These are phyloP conservation scores for Coptotermes formosanus DNA, from an alignment of 1,140 invertebrate species.

Conservation along the genomic window DNA sequence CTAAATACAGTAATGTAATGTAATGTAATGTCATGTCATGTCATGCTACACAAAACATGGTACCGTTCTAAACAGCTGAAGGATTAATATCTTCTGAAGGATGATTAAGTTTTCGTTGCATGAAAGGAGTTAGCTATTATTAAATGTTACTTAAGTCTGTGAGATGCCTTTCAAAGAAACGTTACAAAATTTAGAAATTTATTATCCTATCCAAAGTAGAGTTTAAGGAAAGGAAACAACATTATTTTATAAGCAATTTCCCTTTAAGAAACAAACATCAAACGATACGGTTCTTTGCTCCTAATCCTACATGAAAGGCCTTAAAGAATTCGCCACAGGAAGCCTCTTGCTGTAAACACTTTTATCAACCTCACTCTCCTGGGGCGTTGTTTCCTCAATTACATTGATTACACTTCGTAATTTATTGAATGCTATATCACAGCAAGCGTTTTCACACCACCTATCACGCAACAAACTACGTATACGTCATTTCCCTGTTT, in stretches of 20 bases:
- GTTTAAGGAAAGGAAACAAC: background rate
- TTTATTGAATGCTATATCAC: background rate
- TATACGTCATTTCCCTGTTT: background rate
- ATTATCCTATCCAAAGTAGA: no score
- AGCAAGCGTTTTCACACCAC: background rate
- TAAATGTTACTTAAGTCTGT: no score
- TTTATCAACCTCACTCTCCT: background rate
- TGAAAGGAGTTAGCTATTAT: no score
- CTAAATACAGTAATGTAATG: no score
- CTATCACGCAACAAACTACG: background rate
- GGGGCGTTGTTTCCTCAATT: background rate
- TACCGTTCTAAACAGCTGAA: no score
- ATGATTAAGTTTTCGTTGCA: no score
- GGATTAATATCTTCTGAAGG: no score
- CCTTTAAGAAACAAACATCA: background rate
- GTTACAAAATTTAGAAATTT: no score
- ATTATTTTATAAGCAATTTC: background rate
- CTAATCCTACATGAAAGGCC: background rate
- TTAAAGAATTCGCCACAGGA: background rate
- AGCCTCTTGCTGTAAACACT: constrained; percentile 7
- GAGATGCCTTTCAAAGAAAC: no score
- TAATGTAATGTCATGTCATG: no score
- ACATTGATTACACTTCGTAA: background rate
- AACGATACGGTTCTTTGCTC: background rate
- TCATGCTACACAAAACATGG: no score